phyloP scores from a whole-genome alignment of 1,140 invertebrate genomes.

The Gyrodactylus bullatarudis region DNA sequence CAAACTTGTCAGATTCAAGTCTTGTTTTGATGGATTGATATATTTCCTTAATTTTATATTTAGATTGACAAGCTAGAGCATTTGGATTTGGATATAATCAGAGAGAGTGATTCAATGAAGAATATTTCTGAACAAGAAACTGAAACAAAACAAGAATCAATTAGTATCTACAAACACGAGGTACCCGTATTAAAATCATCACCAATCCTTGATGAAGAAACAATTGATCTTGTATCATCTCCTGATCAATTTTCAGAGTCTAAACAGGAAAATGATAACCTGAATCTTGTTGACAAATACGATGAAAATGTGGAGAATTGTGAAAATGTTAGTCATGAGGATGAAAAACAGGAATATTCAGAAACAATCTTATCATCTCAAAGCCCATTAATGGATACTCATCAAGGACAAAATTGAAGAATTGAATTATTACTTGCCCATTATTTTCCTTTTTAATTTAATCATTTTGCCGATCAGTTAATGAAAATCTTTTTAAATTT shows the following conservation, averaged over 20 bases:
- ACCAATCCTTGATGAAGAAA: not conserved
- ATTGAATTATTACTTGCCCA: not conserved
- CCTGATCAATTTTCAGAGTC: not conserved
- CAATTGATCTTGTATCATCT: not conserved
- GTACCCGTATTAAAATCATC: not conserved
- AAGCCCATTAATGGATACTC: not conserved
- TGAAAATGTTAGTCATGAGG: not conserved
- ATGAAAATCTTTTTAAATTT: no score
- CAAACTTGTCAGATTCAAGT: not conserved
- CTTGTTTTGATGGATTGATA: not conserved
- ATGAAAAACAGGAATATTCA: not conserved
- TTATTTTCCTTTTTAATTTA: no score
- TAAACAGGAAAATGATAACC: not conserved
- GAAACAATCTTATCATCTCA: not conserved
- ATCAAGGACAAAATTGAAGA: not conserved
- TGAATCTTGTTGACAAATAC: not conserved
- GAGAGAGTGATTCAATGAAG: not conserved
- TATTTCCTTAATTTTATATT: not conserved
- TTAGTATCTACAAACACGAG: not conserved
- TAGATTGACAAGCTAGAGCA: not conserved
- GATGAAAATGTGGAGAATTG: not conserved
- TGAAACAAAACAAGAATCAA: not conserved
- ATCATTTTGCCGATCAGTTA: no score
- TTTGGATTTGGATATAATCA: not conserved
- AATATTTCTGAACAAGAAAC: not conserved